These are phyloP conservation scores for Scaptomyza parva DNA, from an alignment of 2,888 invertebrate species.

Conservation along the genomic window DNA sequence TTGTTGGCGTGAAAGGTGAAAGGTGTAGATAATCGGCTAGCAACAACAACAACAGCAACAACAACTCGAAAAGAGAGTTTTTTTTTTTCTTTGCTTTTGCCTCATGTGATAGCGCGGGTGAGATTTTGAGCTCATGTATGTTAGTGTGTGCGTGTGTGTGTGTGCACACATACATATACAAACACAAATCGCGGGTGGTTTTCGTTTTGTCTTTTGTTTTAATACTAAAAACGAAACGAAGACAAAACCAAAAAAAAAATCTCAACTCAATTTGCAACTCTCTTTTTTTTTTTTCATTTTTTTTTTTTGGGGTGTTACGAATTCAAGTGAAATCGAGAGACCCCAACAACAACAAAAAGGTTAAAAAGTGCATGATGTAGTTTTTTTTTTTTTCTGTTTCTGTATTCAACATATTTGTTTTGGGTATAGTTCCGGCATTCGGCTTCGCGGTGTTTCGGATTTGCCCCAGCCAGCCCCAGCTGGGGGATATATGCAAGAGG, in stretches of 20 bases:
- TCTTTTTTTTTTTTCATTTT: conserved; percentile 41
- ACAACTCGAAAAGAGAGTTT: conserved; percentile 60
- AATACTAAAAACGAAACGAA: conserved; percentile 37
- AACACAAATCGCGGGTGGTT: conserved; percentile 75
- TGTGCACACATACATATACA: conserved; percentile 15
- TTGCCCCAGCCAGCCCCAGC: conserved; percentile 41
- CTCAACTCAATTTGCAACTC: conserved; percentile 65
- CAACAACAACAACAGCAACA: conserved; percentile 43
- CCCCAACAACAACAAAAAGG: conserved; percentile 42
- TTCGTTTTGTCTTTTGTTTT: conserved; percentile 71
- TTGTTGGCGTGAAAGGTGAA: conserved; percentile 69
- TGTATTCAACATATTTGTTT: conserved; percentile 52
- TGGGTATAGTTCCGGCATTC: conserved; percentile 72
- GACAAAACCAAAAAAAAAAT: conserved; percentile 29
- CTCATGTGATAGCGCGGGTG: conserved; percentile 71
- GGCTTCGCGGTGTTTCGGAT: conserved; percentile 55
- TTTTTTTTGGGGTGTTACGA: conserved; percentile 63
- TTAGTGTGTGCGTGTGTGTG: conserved; percentile 21
- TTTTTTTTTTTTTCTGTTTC: conserved; percentile 14
- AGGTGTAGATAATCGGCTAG: conserved; percentile 72
- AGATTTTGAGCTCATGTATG: conserved; percentile 42
- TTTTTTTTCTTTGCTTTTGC: neutral
- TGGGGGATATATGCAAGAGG: conserved; percentile 46
- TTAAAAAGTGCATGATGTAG: conserved; percentile 71
- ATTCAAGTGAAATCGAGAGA: conserved; percentile 74